Conservation (phyloP, 2,888 invertebrate species). For the Eilema caniola region DNA sequence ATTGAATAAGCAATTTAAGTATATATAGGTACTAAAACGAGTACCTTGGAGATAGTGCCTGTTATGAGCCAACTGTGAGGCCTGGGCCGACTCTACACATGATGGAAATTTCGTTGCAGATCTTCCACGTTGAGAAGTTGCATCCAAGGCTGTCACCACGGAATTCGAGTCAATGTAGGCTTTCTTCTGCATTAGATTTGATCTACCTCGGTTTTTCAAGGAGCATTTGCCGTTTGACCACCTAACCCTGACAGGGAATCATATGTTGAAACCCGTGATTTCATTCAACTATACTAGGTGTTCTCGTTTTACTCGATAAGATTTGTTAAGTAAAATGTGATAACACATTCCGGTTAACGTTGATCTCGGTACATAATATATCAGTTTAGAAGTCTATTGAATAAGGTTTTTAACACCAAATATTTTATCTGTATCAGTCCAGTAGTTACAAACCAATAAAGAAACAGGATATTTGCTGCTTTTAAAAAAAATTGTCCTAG, state of each 20-base stretch:
- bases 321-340: background rate
- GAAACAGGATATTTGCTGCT: constrained; percentile 7
- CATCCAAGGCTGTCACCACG: too few relatives aligned
- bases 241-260: too few relatives aligned
- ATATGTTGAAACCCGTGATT: too few relatives aligned
- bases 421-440: background rate
- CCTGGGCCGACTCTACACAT: too few relatives aligned
- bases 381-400: too few relatives aligned
- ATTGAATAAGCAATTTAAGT: background rate
- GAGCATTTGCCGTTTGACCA: too few relatives aligned
- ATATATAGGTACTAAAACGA: background rate
- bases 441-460: background rate
- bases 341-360: background rate
- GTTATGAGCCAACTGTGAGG: too few relatives aligned
- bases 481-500: constrained; percentile 25
- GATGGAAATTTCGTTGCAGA: background rate
- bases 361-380: background rate
- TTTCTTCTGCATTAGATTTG: too few relatives aligned
- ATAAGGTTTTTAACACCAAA: background rate
- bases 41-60: background rate
- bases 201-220: too few relatives aligned
- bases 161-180: too few relatives aligned
- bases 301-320: background rate
- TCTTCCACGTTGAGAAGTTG: background rate
- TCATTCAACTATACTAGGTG: too few relatives aligned